phyloP scores from a whole-genome alignment of 2,797 vertebrate species.

The Paramormyrops hopkinsi region DNA sequence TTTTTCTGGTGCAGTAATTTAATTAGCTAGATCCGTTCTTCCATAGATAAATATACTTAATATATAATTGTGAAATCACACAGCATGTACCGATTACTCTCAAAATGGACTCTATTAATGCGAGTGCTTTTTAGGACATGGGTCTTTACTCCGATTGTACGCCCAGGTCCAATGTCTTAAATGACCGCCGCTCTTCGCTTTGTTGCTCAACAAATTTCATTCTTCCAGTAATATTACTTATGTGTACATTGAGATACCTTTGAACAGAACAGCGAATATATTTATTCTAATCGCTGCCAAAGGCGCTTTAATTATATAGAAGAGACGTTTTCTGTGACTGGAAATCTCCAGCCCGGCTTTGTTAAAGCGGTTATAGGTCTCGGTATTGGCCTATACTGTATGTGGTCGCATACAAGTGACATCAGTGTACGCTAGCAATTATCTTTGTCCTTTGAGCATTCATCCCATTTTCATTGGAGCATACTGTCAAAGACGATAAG shows the following conservation, averaged over 20 bases:
- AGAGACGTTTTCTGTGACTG: not conserved
- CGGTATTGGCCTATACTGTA: constrained; percentile 6
- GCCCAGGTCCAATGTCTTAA: not conserved
- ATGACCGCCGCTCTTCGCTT: not conserved
- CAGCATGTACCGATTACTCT: not conserved
- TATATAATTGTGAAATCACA: not conserved
- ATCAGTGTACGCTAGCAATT: not conserved
- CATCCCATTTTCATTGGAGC: not conserved
- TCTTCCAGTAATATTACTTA: not conserved
- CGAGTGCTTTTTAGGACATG: not conserved
- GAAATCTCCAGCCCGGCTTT: constrained; percentile 7
- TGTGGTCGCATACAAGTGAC: not conserved
- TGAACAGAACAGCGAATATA: not conserved
- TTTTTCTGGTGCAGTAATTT: constrained; percentile 5
- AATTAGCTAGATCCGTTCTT: not conserved
- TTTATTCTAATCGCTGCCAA: not conserved
- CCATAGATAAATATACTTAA: not conserved
- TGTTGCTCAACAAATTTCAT: not conserved
- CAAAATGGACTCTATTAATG: not conserved
- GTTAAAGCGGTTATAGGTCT: not conserved
- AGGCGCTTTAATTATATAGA: not conserved
- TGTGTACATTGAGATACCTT: not conserved
- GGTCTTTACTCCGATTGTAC: not conserved
- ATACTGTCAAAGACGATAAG: not conserved
- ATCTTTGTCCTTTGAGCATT: not conserved